Evolutionary conservation across 2,888 invertebrate genomes (phyloP), one percentile per base, ranked within the genome.

Genomic region (Spatulosminthurus flaviceps): DNA sequence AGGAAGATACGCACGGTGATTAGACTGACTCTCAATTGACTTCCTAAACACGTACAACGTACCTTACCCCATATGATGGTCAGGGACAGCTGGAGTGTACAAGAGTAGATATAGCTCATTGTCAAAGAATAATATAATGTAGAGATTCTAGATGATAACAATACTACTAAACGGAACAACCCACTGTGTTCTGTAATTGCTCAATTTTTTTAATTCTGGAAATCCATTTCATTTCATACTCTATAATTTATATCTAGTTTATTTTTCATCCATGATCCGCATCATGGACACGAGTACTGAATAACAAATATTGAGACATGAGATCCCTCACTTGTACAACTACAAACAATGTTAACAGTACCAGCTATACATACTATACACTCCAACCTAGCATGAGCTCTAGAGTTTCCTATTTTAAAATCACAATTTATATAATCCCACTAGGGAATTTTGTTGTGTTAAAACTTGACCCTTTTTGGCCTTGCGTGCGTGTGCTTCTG

Each of bases 171-270:
- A 69, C 28, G 29, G 26, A 28, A 41, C 41, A 70, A 26, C 71
- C 29, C 28, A 34, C 51, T 42, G 19, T 7, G 1, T 70, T n/a
- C n/a, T 4, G 72, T 75, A 75, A 64, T 75, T 75, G 34, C 75
- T 75, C 64, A 64, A 75, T 75, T 75, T 67, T n/a, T 26, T 67
- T 64, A 64, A 26, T 26, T 64, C 26, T 64, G 24, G n/a, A 51
- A 51, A 51, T 51, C 51, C 51, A 11, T 51, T 51, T 34, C 5
- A 34, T 34, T 34, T 34, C 34, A 34, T 7, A 34, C 9, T 4
- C 4, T 34, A 9, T 34, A 71, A 71, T 71, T 71, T 71, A 71
- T 42, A 41, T 24, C 42, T 22, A 13, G 34, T 34, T 34, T 34
- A 34, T 34, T 34, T 34, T 34, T 34, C 5, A 34, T 7, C 34